Evolutionary conservation across 2,113 vertebrate species (phyloP).

Genomic region (Taxidea taxus): DNA sequence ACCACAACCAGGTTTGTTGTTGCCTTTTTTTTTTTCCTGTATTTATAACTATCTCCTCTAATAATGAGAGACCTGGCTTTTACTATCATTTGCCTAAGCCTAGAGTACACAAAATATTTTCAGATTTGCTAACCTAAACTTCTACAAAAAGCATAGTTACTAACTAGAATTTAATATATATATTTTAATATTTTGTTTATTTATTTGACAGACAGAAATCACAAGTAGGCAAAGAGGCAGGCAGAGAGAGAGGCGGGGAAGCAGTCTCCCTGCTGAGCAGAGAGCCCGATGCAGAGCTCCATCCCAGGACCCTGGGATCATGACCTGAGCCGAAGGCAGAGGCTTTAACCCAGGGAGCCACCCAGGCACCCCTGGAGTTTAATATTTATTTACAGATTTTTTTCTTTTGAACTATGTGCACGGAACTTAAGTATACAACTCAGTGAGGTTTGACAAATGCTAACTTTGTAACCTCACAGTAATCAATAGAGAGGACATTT

Average conservation of each 20-base stretch:
- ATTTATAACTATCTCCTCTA: neutral
- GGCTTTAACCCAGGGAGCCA: too few species aligned
- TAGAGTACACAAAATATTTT: neutral
- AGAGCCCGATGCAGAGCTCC: rapidly evolving
- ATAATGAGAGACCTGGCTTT: neutral
- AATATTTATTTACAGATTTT: neutral
- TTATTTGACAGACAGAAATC: too few species aligned
- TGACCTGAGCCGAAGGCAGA: too few species aligned
- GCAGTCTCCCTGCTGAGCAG: too few species aligned
- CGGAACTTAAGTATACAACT: neutral
- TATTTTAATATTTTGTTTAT: too few species aligned
- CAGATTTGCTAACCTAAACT: neutral
- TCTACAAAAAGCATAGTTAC: neutral
- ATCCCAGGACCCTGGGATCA: too few species aligned
- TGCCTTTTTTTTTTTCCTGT: neutral
- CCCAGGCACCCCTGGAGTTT: neutral
- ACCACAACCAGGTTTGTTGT: neutral
- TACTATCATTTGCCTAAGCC: neutral
- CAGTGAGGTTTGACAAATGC: neutral
- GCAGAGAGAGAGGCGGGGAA: too few species aligned
- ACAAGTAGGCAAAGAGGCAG: too few species aligned
- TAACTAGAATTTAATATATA: neutral
- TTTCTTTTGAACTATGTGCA: neutral
- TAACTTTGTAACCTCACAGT: neutral
- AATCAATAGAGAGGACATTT: neutral